phyloP scores from a whole-genome alignment of 2,113 vertebrate genomes.

The Condylura cristata region DNA sequence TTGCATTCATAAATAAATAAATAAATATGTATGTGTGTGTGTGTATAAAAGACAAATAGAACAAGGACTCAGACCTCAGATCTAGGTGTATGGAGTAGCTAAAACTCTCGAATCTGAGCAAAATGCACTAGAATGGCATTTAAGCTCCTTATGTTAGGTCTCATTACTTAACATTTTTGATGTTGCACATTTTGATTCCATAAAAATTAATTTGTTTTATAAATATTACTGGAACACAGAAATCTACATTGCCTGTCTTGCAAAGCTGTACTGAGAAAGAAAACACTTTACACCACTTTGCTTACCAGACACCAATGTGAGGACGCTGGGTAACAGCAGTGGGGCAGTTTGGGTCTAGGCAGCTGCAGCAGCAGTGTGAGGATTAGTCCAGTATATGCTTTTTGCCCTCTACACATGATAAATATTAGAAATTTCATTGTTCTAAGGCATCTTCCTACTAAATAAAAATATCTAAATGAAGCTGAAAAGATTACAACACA shows the following conservation, averaged over 20 bases:
- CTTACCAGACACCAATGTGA: not conserved
- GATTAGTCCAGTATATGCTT: not conserved
- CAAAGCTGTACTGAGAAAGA: not conserved
- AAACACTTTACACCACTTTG: not conserved
- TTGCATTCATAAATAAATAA: too few relatives aligned
- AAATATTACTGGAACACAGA: not conserved
- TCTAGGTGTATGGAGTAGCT: not conserved
- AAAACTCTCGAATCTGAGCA: not conserved
- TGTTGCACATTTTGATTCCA: not conserved
- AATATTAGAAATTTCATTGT: constrained; percentile 21
- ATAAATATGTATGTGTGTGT: too few relatives aligned
- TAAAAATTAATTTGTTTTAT: not conserved
- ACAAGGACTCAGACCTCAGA: not conserved
- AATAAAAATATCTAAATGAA: constrained; percentile 47
- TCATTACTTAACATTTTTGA: not conserved
- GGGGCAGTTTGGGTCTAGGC: rapidly evolving
- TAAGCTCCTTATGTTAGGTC: not conserved
- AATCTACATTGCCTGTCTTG: not conserved
- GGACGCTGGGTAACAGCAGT: not conserved
- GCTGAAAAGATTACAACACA: not conserved
- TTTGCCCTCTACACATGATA: not conserved
- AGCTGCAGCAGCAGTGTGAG: not conserved
- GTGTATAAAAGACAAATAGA: too few relatives aligned
- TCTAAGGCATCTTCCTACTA: not conserved
- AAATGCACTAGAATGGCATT: not conserved